Evolutionary conservation across 2,888 invertebrate genomes (phyloP).

Genomic region (Acronicta psi): DNA sequence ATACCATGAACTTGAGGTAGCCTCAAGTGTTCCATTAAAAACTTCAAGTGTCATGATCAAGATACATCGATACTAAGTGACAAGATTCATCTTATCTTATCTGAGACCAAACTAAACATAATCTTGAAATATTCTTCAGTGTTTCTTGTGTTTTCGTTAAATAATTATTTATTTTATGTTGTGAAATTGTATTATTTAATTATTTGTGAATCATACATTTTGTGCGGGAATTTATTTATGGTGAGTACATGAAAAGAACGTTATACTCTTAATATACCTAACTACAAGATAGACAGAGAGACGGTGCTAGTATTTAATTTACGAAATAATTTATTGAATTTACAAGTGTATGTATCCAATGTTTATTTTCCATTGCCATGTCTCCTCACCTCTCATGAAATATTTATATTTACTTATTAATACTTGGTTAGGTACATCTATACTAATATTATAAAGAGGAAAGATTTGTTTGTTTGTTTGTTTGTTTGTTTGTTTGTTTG

Average conservation of each 20-base stretch:
- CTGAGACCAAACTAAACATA: slow-evolving; percentile 32
- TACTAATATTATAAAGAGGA: no score
- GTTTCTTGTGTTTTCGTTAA: slow-evolving; percentile 10
- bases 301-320: no score
- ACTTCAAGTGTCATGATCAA: slow-evolving; percentile 27
- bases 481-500: no score
- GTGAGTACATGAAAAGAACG: slow-evolving; percentile 9
- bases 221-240: neutral
- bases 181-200: slow-evolving; percentile 9
- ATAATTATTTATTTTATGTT: slow-evolving; percentile 27
- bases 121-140: slow-evolving; percentile 36
- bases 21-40: slow-evolving; percentile 17
- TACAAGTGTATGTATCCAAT: no score
- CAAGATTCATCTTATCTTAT: slow-evolving; percentile 52
- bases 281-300: neutral
- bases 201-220: slow-evolving; percentile 9
- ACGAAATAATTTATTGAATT: no score
- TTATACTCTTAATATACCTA: neutral
- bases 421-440: no score
- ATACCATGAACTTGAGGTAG: slow-evolving; percentile 12
- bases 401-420: no score
- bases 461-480: no score
- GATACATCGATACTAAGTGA: slow-evolving; percentile 32
- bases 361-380: no score
- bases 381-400: no score